Evolutionary conservation across 1,140 invertebrate genomes (phyloP).

Genomic region (Brachionus rotundiformis): DNA sequence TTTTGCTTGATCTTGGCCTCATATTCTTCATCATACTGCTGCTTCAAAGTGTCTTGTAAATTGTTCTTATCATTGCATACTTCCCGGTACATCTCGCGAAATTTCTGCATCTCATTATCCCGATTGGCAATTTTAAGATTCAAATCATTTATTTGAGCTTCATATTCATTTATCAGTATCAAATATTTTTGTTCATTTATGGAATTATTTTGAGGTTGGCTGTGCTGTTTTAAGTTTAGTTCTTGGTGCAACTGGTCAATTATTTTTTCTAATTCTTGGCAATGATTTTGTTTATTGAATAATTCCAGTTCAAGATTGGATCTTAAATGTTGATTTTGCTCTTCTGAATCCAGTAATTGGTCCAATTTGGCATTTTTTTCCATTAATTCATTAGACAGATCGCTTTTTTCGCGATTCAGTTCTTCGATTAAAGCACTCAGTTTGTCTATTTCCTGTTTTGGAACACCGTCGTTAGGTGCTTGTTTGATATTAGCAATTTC

Average conservation of each 20-base stretch:
- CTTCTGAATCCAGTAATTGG: conserved; percentile 29
- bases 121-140: conserved; percentile 24
- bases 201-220: neutral
- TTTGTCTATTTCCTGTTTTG: neutral
- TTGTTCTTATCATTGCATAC: conserved; percentile 50
- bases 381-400: conserved; percentile 10
- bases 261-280: conserved; percentile 34
- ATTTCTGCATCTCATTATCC: conserved; percentile 38
- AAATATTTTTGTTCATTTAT: conserved; percentile 33
- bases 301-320: conserved; percentile 39
- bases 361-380: conserved; percentile 50
- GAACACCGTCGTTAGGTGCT: neutral
- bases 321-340: conserved; percentile 32
- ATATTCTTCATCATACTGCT: conserved; percentile 44
- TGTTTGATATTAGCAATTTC: conserved; percentile 24
- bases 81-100: conserved; percentile 41
- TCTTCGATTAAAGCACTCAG: conserved; percentile 24
- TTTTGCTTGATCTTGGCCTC: conserved; percentile 22
- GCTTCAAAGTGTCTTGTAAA: conserved; percentile 29
- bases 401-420: conserved; percentile 22
- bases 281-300: conserved; percentile 38
- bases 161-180: conserved; percentile 33
- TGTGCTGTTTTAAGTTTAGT: neutral
- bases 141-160: conserved; percentile 30
- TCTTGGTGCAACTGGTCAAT: conserved; percentile 47